These are phyloP conservation scores for Spondyliosoma cantharus DNA, from an alignment of 2,797 vertebrate species.

Conservation along the genomic window DNA sequence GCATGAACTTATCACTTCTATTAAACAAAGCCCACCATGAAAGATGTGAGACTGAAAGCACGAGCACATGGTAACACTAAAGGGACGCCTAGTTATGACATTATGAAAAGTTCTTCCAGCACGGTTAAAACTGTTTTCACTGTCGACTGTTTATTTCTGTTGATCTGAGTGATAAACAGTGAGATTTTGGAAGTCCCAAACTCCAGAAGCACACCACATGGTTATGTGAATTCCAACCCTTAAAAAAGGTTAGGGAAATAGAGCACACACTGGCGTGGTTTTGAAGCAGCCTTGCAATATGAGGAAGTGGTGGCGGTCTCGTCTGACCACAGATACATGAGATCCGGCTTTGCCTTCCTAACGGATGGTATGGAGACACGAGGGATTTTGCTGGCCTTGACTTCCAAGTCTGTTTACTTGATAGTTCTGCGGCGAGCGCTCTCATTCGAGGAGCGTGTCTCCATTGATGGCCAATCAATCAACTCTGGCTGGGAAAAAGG, in stretches of 20 bases:
- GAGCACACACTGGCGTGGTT: constrained; percentile 80
- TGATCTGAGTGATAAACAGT: constrained; percentile 76
- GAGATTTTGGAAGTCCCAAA: constrained; percentile 73
- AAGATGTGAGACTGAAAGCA: constrained; percentile 55
- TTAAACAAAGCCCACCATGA: constrained; percentile 62
- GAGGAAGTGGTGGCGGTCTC: constrained; percentile 87
- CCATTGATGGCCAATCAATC: constrained; percentile 83
- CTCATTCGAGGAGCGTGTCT: constrained; percentile 78
- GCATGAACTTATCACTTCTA: constrained; percentile 64
- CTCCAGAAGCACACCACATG: constrained; percentile 80
- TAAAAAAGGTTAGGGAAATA: constrained; percentile 74
- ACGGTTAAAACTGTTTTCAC: constrained; percentile 62
- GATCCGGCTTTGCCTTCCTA: constrained; percentile 84
- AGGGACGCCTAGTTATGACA: constrained; percentile 50
- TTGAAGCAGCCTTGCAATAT: constrained; percentile 82
- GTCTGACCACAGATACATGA: constrained; percentile 86
- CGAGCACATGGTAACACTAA: constrained; percentile 26
- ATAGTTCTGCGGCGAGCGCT: constrained; percentile 73
- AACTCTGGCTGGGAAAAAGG: constrained; percentile 72
- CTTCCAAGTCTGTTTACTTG: constrained; percentile 82
- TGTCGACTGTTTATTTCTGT: constrained; percentile 69
- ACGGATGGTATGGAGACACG: constrained; percentile 84
- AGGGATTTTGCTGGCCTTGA: constrained; percentile 85
- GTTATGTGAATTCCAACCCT: constrained; percentile 80
- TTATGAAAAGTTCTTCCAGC: constrained; percentile 43